Percentiles rank a stretch among this genome's conserved stretches.
Conservation (phyloP, 2,888 invertebrate genomes). For the Sinodicranocentrus sp. region DNA sequence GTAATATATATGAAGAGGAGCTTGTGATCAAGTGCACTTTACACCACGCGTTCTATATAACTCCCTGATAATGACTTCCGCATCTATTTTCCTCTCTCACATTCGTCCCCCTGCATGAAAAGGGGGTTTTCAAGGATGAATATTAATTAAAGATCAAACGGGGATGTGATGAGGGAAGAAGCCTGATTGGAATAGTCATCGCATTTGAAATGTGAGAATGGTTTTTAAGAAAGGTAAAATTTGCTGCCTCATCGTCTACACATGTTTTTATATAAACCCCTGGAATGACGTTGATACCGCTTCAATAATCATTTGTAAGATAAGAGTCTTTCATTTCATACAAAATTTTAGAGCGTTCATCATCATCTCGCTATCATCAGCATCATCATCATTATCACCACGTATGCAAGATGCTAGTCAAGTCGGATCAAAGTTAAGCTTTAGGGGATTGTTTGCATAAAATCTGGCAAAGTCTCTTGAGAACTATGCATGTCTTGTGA, state of each 20-base stretch:
- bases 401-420: conserved; percentile 18
- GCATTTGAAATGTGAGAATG: conserved; percentile 10
- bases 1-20: not conserved
- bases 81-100: not conserved
- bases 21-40: not conserved
- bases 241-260: not conserved
- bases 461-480: conserved; percentile 29
- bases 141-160: conserved; percentile 39
- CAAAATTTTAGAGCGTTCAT: not conserved
- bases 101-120: not conserved
- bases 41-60: not conserved
- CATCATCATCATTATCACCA: conserved; percentile 38
- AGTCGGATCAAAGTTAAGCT: conserved; percentile 33
- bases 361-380: not conserved
- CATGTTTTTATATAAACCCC: no score
- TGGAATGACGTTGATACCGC: no score
- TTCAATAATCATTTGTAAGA: no score
- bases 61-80: not conserved
- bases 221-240: not conserved
- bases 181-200: not conserved
- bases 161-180: conserved; percentile 2
- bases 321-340: not conserved
- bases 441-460: conserved; percentile 28
- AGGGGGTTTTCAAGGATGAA: conserved; percentile 17
- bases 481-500: not conserved